A percentile compares a stretch with the other conserved stretches of the same genome.
phyloP scores from a whole-genome alignment of 2,888 invertebrate genomes.

The Pachymerium ferrugineum region DNA sequence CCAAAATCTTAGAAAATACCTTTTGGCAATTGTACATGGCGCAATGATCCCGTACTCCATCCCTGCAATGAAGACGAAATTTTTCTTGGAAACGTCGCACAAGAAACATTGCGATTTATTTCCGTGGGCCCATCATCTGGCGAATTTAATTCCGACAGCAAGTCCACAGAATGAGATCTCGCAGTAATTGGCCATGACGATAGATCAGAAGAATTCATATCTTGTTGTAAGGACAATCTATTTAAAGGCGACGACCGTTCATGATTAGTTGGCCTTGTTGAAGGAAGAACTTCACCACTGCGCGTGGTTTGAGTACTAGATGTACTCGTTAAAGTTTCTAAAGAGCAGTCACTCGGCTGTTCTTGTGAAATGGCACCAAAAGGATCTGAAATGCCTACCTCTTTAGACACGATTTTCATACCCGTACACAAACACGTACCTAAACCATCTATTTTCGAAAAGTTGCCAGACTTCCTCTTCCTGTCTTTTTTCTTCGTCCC shows the following conservation, averaged over 20 bases:
- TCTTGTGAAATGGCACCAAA: slow-evolving; percentile 32
- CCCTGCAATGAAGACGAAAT: slow-evolving; percentile 28
- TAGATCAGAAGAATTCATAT: slow-evolving; percentile 3
- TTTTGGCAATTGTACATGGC: slow-evolving; percentile 33
- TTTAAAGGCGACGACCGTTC: slow-evolving; percentile 32
- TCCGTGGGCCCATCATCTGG: slow-evolving; percentile 1
- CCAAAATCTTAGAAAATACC: slow-evolving; percentile 27
- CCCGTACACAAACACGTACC: not conserved
- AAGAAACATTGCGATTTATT: slow-evolving; percentile 8
- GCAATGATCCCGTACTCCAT: slow-evolving; percentile 32
- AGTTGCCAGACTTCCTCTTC: not conserved
- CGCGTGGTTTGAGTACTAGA: slow-evolving; percentile 35
- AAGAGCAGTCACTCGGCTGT: slow-evolving; percentile 35
- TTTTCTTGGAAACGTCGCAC: slow-evolving; percentile 36
- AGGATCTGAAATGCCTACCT: not conserved
- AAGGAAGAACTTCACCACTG: slow-evolving; percentile 33
- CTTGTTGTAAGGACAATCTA: not conserved
- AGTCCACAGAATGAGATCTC: slow-evolving; percentile 32
- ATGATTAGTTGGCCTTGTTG: slow-evolving; percentile 35
- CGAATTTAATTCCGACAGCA: slow-evolving; percentile 30
- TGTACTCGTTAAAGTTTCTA: slow-evolving; percentile 36
- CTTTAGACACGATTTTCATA: not conserved
- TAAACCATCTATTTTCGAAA: not conserved
- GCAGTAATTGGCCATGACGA: slow-evolving; percentile 25
- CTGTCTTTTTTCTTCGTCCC: not conserved